Evolutionary conservation across 2,113 vertebrate species (phyloP), one percentile per base, ranked within the genome.

Genomic region (Pluvianellus socialis): DNA sequence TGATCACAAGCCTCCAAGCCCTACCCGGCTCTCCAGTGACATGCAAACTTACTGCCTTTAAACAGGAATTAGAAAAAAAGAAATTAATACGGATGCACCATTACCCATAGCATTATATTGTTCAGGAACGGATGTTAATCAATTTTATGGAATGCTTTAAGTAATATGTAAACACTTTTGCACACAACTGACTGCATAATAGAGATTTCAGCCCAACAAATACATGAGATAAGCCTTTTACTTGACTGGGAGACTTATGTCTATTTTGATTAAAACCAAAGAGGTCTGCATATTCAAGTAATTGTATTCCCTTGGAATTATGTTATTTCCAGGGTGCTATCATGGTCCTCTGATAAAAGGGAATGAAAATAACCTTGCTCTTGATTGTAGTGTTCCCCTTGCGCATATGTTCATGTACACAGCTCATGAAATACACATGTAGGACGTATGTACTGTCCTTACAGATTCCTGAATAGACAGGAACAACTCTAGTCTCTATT

Each of bases 101-200:
- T 68, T 88, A 94, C 91, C 93, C 96, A 94, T 91, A 95, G 79
- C 86, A 89, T 91, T 79, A 89, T 88, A 91, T 52, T 76, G 67
- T 63, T 88, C 65, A 65, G 91, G 63, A 94, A 71, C 74, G 89
- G 92, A 91, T 85, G 92, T 91, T 75, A 88, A 91, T 95, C 87
- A 96, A 63, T 95, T 93, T 93, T 74, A 88, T 94, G 86, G 88
- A 95, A 95, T 89, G 66, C 59, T 94, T 96, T 85, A 97, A 97
- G 94, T 96, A 97, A 95, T 62, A 79, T 79, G 79, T 63, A 93
- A 96, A 95, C 93, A 96, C 88, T 97, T 97, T 79, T 85, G 70
- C 73, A 91, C 66, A 95, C 77, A 96, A 73, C 75, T 74, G 52
- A 82, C 63, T 94, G 75, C 86, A 88, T 91, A 96, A 95, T 61